phyloP scores from a whole-genome alignment of 2,888 invertebrate species.

The Cataglyphis altisquamis region DNA sequence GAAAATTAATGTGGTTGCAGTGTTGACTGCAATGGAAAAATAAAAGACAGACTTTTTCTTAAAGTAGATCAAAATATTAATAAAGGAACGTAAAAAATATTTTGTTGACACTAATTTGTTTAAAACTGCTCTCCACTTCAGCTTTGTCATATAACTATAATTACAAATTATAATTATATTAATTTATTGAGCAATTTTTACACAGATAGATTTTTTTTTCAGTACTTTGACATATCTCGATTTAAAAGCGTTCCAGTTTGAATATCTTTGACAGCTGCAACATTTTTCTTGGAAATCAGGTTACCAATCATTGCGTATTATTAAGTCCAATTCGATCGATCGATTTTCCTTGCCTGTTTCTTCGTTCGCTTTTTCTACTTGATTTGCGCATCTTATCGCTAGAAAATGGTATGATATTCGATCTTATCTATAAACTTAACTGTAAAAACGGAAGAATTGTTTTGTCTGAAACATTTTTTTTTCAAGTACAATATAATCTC shows the following conservation, averaged over 20 bases:
- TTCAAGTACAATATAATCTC: too few relatives aligned
- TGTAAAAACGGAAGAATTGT: constrained; percentile 57
- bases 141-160: background rate
- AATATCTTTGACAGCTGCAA: constrained; percentile 28
- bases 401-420: constrained; percentile 55
- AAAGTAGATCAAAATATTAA: background rate
- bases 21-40: background rate
- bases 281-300: constrained; percentile 30
- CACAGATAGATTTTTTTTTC: background rate
- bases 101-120: background rate
- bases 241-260: background rate
- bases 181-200: background rate
- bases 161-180: background rate
- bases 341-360: constrained; percentile 25
- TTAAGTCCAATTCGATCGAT: constrained; percentile 38
- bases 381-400: constrained; percentile 25
- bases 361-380: background rate
- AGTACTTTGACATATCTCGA: background rate
- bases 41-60: background rate
- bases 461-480: too few relatives aligned
- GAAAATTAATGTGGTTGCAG: background rate
- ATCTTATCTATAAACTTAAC: constrained; percentile 67
- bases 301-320: constrained; percentile 29
- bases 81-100: background rate
- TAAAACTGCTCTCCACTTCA: background rate